These are phyloP conservation scores for Lepidurus packardi DNA, from an alignment of 1,140 invertebrate genomes.

Conservation along the genomic window DNA sequence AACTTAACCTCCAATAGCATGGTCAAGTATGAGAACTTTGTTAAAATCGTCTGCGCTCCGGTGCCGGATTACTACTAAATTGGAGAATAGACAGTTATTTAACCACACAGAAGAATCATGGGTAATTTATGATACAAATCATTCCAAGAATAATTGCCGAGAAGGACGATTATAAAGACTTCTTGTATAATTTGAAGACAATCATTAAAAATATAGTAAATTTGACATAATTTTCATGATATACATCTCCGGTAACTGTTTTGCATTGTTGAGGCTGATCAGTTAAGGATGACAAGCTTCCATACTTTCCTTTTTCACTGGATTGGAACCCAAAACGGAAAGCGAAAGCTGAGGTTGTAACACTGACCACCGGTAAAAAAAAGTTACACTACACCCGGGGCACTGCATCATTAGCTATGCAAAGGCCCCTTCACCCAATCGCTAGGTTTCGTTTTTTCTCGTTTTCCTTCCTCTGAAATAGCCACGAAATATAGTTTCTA, in stretches of 20 bases:
- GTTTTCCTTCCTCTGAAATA: not conserved
- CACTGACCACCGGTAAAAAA: not conserved
- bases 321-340: constrained; percentile 19
- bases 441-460: not conserved
- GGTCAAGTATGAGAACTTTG: constrained; percentile 85
- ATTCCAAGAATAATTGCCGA: too few relatives aligned
- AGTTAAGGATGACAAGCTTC: not conserved
- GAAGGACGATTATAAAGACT: not conserved
- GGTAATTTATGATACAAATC: too few relatives aligned
- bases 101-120: too few relatives aligned
- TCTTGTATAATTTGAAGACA: not conserved
- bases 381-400: not conserved
- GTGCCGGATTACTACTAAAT: constrained; percentile 84
- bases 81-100: not conserved
- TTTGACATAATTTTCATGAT: not conserved
- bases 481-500: not conserved
- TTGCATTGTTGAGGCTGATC: not conserved
- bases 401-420: constrained; percentile 6
- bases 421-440: not conserved
- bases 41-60: constrained; percentile 87
- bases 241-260: not conserved
- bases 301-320: not conserved
- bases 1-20: constrained; percentile 72
- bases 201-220: not conserved
- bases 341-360: not conserved